Evolutionary conservation across 2,888 invertebrate genomes (phyloP), one percentile per base, ranked within the genome.

Genomic region (Leptinotarsa peninsularis): DNA sequence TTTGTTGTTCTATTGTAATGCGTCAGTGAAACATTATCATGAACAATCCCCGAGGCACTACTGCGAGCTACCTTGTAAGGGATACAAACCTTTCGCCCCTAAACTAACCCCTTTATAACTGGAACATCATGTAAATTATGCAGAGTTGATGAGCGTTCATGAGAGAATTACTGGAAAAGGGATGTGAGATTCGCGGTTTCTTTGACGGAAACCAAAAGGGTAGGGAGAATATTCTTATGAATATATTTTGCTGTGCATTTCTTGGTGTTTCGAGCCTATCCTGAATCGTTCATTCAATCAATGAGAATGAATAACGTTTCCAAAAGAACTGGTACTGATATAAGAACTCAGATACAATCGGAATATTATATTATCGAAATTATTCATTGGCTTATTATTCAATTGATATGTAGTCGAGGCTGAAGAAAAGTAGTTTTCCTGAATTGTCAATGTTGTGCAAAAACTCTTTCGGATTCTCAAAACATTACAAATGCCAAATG

Each of bases 61-160:
- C 14, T 23, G 23, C 58, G 4, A 58, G 15, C n/a, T 33, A 63
- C 63, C 63, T 63, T 63, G 63, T 10, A 63, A 63, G 63, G n/a
- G 54, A 68, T 54, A 69, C 43, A 33, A 69, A 69, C 33, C 54
- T 56, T 33, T 69, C 69, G 43, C 33, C 63, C 63, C 21, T 33
- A 63, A 63, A 63, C 10, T n/a, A 52, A 69, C 50, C 69, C 68
- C 54, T 69, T 69, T 56, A 56, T 69, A 18, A 56, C 33, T 56
- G 69, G 33, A 33, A 69, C 49, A 69, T 56, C 56, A 17, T 54
- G 21, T 56, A 43, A 69, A 69, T 69, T 63, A 63, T 63, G 17
- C 27, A 27, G 63, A 33, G 63, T 27, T 63, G 63, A 63, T 63
- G 43, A 33, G 10, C 63, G 63, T 43, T 63, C 33, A 63, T 63